phyloP scores from a whole-genome alignment of 2,797 vertebrate genomes.

The Syngnathus rostellatus region DNA sequence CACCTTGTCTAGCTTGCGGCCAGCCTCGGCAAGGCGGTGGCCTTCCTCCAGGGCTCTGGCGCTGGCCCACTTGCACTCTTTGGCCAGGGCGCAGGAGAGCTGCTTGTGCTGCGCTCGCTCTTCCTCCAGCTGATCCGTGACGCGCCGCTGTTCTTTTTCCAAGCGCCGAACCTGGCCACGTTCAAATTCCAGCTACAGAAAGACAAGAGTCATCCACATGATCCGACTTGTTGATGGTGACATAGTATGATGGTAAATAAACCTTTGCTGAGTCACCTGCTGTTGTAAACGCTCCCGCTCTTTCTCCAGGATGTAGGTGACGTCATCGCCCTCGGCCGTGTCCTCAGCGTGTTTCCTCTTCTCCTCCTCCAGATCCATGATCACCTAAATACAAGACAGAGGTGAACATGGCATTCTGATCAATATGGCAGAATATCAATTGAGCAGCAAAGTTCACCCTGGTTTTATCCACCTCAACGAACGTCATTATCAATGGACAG shows the following conservation, averaged over 20 bases:
- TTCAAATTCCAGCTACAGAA: conserved; percentile 84
- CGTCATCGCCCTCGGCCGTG: conserved; percentile 91
- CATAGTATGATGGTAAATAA: neutral
- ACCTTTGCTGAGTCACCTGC: conserved; percentile 69
- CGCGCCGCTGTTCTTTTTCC: conserved; percentile 84
- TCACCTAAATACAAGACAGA: conserved; percentile 74
- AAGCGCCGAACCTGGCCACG: conserved; percentile 83
- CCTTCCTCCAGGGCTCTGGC: conserved; percentile 85
- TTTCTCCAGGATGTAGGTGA: conserved; percentile 97
- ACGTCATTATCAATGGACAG: too few species aligned
- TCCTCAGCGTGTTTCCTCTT: conserved; percentile 88
- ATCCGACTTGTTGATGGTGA: neutral
- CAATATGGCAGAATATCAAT: too few species aligned
- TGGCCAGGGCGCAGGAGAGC: conserved; percentile 82
- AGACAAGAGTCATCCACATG: neutral
- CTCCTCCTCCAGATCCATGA: conserved; percentile 94
- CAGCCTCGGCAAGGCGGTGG: conserved; percentile 78
- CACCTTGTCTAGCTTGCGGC: conserved; percentile 75
- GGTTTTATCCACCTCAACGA: too few species aligned
- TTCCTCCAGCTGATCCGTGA: conserved; percentile 83
- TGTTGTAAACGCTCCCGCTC: conserved; percentile 89
- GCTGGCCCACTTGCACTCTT: conserved; percentile 91
- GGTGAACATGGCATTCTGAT: neutral
- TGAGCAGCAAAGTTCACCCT: too few species aligned
- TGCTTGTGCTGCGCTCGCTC: conserved; percentile 88